These are phyloP conservation scores for Nesidiocoris tenuis DNA, from an alignment of 2,888 invertebrate genomes.

Conservation along the genomic window DNA sequence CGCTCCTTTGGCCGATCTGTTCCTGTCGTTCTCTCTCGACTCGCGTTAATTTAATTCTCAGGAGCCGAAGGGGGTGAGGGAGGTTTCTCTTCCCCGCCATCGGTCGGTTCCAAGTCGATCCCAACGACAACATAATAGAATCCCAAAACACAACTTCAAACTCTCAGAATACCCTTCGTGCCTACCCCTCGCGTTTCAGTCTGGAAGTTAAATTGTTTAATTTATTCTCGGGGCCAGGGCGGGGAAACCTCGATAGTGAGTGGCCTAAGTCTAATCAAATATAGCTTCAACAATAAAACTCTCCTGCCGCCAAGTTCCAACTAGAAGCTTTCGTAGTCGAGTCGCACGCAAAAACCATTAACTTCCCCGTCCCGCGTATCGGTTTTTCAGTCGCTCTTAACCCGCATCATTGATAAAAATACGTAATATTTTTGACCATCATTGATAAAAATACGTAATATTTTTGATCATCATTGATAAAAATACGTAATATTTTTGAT, in stretches of 20 bases:
- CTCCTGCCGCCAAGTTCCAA: neutral
- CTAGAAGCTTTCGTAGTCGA: neutral
- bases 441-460: too few relatives aligned
- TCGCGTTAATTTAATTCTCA: conserved; percentile 49
- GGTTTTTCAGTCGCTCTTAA: neutral
- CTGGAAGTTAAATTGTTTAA: conserved; percentile 49
- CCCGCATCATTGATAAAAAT: too few relatives aligned
- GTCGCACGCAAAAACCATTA: neutral
- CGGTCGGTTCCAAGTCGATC: conserved; percentile 47
- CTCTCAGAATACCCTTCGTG: conserved; percentile 31
- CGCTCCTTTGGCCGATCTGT: conserved; percentile 16
- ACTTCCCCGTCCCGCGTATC: neutral
- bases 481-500: too few relatives aligned
- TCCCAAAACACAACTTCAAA: conserved; percentile 50
- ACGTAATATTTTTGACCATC: too few relatives aligned
- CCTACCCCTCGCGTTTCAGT: conserved; percentile 18
- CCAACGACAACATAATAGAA: conserved; percentile 50
- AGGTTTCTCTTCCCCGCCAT: neutral
- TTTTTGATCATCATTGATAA: too few relatives aligned
- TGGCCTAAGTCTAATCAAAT: conserved; percentile 44
- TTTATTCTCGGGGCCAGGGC: conserved; percentile 44
- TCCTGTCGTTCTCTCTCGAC: conserved; percentile 38
- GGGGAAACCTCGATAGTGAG: conserved; percentile 42
- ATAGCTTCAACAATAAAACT: conserved; percentile 44
- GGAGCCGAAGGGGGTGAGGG: too few relatives aligned